A percentile compares a stretch with the other conserved stretches of the same genome.
Conservation (phyloP, 2,113 vertebrate genomes). For the Alexandromys fortis region DNA sequence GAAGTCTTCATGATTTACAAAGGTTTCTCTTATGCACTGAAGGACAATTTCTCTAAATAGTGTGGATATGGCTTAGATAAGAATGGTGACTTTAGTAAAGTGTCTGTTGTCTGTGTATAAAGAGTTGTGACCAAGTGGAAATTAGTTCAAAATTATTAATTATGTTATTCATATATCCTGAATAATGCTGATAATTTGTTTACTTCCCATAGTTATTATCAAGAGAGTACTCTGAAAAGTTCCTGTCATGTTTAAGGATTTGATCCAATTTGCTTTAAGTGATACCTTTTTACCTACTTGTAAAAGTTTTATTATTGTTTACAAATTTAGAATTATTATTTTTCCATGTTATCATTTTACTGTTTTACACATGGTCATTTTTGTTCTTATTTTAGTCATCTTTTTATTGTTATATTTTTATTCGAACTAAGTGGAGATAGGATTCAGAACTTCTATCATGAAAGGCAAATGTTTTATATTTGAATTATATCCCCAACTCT, state of each 20-base stretch:
- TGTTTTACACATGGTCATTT: not conserved
- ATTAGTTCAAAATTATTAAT: not conserved
- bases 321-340: not conserved
- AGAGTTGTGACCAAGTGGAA: not conserved
- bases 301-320: not conserved
- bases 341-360: not conserved
- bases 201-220: not conserved
- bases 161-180: not conserved
- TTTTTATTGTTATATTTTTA: not conserved
- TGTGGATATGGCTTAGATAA: not conserved
- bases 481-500: not conserved
- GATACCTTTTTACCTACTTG: not conserved
- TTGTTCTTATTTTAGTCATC: not conserved
- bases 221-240: not conserved
- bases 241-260: not conserved
- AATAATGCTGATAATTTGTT: not conserved
- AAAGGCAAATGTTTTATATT: not conserved
- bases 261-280: not conserved
- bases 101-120: not conserved
- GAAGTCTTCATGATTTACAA: not conserved
- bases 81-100: not conserved
- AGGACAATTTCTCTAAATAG: not conserved
- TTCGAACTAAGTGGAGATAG: not conserved
- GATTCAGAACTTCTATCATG: not conserved
- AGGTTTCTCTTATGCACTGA: not conserved